These are phyloP conservation scores for Xiphorhynchus erythropygius DNA, from an alignment of 2,797 vertebrate genomes.

Conservation along the genomic window DNA sequence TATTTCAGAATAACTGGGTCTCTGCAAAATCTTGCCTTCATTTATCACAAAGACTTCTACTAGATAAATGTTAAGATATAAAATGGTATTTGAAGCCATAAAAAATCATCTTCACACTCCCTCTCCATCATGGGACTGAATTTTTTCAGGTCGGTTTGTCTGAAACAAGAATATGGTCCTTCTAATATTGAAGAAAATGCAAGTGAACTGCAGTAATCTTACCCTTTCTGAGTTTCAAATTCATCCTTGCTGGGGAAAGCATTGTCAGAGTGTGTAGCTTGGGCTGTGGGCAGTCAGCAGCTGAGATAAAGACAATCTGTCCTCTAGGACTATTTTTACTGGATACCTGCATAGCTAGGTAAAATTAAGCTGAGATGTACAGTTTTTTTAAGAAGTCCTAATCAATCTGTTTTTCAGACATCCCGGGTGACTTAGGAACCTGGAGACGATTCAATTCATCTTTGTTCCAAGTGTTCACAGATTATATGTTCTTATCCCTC, in stretches of 20 bases:
- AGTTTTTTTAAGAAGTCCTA: constrained; percentile 16
- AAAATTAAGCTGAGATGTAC: constrained; percentile 22
- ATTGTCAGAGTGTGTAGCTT: background rate
- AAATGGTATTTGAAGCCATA: background rate
- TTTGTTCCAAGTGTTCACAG: background rate
- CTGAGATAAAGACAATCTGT: background rate
- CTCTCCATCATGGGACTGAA: background rate
- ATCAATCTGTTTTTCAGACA: background rate
- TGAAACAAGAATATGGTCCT: background rate
- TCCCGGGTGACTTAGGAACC: background rate
- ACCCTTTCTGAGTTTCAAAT: background rate
- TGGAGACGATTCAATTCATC: background rate
- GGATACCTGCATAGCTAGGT: background rate
- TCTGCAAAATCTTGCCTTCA: background rate
- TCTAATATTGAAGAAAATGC: background rate
- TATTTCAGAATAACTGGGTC: background rate
- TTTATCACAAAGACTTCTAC: background rate
- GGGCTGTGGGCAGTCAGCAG: background rate
- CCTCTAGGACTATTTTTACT: constrained; percentile 8
- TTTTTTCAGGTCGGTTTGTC: background rate
- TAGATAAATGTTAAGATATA: background rate
- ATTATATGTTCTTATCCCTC: background rate
- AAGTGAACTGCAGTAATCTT: background rate
- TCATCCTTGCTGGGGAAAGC: background rate
- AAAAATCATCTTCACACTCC: background rate